phyloP scores from a whole-genome alignment of 1,140 invertebrate species.

The Adelges cooleyi region DNA sequence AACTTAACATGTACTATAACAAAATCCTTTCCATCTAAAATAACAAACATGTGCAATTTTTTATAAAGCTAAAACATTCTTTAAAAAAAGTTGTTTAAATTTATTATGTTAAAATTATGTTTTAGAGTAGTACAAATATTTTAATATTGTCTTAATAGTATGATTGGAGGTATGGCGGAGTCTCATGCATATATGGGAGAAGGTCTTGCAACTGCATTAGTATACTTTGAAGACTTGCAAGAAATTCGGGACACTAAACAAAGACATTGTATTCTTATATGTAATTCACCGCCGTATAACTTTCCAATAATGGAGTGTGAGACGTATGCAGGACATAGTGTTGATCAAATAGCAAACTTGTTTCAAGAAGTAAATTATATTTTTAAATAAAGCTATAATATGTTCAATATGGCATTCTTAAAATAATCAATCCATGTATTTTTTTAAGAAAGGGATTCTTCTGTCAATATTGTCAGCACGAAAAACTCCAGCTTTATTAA shows the following conservation, averaged over 20 bases:
- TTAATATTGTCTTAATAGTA: no score
- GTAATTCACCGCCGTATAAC: constrained; percentile 85
- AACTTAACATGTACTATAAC: no score
- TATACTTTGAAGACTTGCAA: constrained; percentile 78
- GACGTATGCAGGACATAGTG: constrained; percentile 55
- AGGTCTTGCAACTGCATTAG: constrained; percentile 72
- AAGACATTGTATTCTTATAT: constrained; percentile 77
- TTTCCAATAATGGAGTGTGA: constrained; percentile 69
- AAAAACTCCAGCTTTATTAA: constrained; percentile 67
- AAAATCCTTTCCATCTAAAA: no score
- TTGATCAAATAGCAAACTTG: constrained; percentile 60
- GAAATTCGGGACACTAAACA: constrained; percentile 50
- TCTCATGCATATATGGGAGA: constrained; percentile 79
- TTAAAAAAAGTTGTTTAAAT: no score
- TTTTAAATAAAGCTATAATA: constrained; percentile 1
- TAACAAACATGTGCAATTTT: no score
- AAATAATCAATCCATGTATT: constrained; percentile 9
- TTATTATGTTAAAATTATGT: no score
- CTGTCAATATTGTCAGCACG: constrained; percentile 78
- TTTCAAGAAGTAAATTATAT: constrained; percentile 52
- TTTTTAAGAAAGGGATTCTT: constrained; percentile 58
- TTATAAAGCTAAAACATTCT: no score
- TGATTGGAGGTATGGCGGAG: constrained; percentile 80
- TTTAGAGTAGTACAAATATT: no score
- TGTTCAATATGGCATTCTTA: not conserved